Evolutionary conservation across 2,888 invertebrate genomes (phyloP).

Genomic region (Ariolimax columbianus): DNA sequence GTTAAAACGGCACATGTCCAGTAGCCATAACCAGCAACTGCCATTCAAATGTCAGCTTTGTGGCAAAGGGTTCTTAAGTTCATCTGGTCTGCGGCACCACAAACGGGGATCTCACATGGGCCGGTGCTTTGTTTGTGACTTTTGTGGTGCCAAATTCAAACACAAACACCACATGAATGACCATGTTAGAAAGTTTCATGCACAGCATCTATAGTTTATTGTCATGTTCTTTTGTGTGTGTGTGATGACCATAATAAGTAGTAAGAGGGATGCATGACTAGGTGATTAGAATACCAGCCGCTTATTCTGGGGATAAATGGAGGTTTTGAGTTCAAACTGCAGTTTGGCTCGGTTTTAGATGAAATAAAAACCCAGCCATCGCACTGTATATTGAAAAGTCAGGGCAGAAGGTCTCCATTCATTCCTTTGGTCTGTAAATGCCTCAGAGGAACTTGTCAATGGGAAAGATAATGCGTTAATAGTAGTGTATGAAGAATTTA

Average conservation of each 20-base stretch:
- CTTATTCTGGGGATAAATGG: too few relatives aligned
- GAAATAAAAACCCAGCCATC: too few relatives aligned
- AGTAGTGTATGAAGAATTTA: too few relatives aligned
- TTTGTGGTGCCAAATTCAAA: conserved; percentile 42
- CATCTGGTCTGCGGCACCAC: conserved; percentile 46
- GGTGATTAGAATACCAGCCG: too few relatives aligned
- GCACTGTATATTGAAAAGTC: too few relatives aligned
- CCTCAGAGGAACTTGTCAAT: too few relatives aligned
- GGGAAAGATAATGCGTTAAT: too few relatives aligned
- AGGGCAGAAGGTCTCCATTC: too few relatives aligned
- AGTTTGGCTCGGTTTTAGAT: too few relatives aligned
- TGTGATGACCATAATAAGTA: background rate
- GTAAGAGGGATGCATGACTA: too few relatives aligned
- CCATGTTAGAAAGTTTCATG: conserved; percentile 33
- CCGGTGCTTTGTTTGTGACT: conserved; percentile 38
- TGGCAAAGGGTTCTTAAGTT: conserved; percentile 47
- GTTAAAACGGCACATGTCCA: conserved; percentile 39
- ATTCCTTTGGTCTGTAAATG: too few relatives aligned
- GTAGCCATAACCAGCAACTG: conserved; percentile 36
- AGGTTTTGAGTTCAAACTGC: too few relatives aligned
- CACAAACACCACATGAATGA: conserved; percentile 50
- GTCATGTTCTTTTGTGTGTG: background rate
- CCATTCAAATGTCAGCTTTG: conserved; percentile 46
- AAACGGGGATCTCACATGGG: conserved; percentile 26
- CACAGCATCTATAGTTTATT: background rate